A percentile compares a stretch with the other conserved stretches of the same genome.
phyloP scores from a whole-genome alignment of 2,888 invertebrate genomes.

The Drosophila vallismaia region DNA sequence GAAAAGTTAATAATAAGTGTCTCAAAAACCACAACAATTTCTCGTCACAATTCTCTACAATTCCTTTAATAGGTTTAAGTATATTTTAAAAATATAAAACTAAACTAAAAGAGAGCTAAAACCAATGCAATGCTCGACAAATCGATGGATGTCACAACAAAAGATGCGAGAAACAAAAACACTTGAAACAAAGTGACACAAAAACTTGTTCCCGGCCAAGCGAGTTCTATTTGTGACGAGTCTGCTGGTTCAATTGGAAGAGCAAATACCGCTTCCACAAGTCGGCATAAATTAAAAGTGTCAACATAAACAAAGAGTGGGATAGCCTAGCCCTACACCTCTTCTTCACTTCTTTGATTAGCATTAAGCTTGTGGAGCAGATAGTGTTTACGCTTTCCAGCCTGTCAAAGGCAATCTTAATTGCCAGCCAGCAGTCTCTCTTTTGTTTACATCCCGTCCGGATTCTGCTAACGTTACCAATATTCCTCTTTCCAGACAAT shows the following conservation, averaged over 20 bases:
- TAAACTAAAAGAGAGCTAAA: constrained; percentile 1
- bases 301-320: constrained; percentile 60
- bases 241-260: constrained; percentile 48
- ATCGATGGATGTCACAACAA: constrained; percentile 18
- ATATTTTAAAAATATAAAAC: neutral
- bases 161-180: constrained; percentile 5
- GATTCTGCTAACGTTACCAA: constrained; percentile 52
- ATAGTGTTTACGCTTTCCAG: constrained; percentile 43
- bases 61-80: too few relatives aligned
- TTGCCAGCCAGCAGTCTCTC: constrained; percentile 35
- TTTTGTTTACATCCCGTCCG: constrained; percentile 47
- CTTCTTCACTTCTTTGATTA: constrained; percentile 45
- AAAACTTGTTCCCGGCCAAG: constrained; percentile 22
- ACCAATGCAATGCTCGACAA: constrained; percentile 23
- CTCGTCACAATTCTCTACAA: neutral
- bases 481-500: constrained; percentile 86
- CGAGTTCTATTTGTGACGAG: constrained; percentile 13
- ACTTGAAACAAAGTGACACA: constrained; percentile 26
- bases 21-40: neutral
- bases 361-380: constrained; percentile 33
- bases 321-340: constrained; percentile 1
- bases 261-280: constrained; percentile 57
- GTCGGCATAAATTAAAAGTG: constrained; percentile 61
- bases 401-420: constrained; percentile 44
- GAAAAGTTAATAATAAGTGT: neutral